Base-by-base conservation (phyloP, 23 tunicate genomes). In the Aplidium turbinatum region DNA sequence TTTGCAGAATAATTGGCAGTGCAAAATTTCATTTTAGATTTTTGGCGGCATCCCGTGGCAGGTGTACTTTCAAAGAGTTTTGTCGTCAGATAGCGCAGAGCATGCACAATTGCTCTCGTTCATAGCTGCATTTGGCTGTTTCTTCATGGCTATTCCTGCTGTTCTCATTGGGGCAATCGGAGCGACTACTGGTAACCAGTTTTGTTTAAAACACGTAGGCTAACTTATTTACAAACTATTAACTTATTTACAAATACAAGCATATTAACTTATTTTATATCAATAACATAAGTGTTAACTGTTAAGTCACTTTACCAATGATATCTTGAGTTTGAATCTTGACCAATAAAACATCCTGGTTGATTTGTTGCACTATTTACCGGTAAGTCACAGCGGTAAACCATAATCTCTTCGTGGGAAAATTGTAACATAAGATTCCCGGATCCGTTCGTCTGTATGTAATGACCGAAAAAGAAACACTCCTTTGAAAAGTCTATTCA, bases 41-140 rank as follows among this genome's bases (percentile, higher is more conserved):
- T 85, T 86, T 52, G 98, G 98, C 1, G 98, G 98, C 9, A 80
- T 93, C 19, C 98, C 98, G 52, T 93, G 98, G 98, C 98, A 93
- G 71, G 98, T 58, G 0, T 93, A 93, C 51, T 93, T 85, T 34
- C 98, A 93, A 64, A 65, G 98, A 32, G 93, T 93, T 50, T 42
- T 93, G 24, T 81, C 98, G 13, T 87, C 98, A 5, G 83, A 80
- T 47, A 61, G 83, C 1, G 80, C 79, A 30, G 31, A 42, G 1
- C 67, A 79, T 36, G 98, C 98, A 2, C 93, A 93, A 57, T 31
- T 63, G 4, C 57, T 81, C 0, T 93, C 98, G 4, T 93, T 80
- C 38, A 38, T 81, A 7, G 98, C 93, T 38, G 51, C 98, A 29
- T 38, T 76, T 54, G 98, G 98, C 9, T 75, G 88, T 56, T 22